Percentiles rank a stretch among this genome's conserved stretches.
Evolutionary conservation across 1,140 invertebrate species (phyloP).

Genomic region (Maniola jurtina): DNA sequence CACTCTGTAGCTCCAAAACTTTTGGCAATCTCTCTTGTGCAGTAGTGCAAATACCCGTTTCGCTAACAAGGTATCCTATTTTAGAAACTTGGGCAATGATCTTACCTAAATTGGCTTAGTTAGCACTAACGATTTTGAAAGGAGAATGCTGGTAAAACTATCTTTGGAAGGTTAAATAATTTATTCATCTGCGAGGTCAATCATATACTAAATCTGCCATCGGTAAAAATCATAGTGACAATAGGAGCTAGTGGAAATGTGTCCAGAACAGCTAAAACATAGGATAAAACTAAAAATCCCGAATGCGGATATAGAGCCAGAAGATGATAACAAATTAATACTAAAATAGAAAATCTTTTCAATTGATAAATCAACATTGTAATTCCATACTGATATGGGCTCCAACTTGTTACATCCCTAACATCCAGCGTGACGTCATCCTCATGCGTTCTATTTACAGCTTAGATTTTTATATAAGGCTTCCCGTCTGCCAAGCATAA

Average conservation of each 20-base stretch:
- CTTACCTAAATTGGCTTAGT: neutral
- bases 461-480: constrained; percentile 55
- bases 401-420: constrained; percentile 14
- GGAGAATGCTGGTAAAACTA: too few species aligned
- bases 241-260: too few species aligned
- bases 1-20: neutral
- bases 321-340: too few species aligned
- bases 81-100: neutral
- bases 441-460: constrained; percentile 37
- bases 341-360: neutral
- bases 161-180: too few species aligned
- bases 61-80: constrained; percentile 1
- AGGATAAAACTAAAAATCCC: too few species aligned
- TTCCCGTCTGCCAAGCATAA: constrained; percentile 53
- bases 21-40: neutral
- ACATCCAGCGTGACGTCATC: constrained; percentile 1
- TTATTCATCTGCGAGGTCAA: too few species aligned
- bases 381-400: constrained; percentile 17
- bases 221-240: too few species aligned
- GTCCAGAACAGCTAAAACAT: too few species aligned
- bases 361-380: neutral
- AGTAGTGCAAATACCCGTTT: neutral
- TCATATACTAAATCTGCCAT: too few species aligned
- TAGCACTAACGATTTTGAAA: neutral
- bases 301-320: too few species aligned